A percentile compares a stretch with the other conserved stretches of the same genome.
Evolutionary conservation across 1,140 invertebrate species (phyloP).

Genomic region (Mesaphorura yosii): DNA sequence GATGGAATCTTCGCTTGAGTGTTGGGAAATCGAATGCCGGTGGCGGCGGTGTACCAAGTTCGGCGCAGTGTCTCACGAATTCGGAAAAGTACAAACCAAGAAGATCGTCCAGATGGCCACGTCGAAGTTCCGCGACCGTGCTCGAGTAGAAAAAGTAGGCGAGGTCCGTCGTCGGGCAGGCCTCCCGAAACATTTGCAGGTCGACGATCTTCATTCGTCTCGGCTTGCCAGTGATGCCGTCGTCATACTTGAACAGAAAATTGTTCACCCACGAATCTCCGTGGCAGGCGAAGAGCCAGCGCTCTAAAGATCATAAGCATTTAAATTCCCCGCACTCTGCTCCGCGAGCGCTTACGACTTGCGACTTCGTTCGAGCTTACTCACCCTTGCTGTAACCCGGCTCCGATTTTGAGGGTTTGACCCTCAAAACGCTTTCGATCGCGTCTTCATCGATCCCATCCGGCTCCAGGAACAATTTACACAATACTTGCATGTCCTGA

Average conservation of each 20-base stretch:
- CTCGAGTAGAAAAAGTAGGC: neutral
- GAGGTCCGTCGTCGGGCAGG: constrained; percentile 6
- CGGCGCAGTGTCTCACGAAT: neutral
- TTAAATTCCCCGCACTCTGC: too few species aligned
- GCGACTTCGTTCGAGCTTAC: too few species aligned
- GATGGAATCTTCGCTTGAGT: neutral
- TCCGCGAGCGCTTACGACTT: too few species aligned
- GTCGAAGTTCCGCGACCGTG: neutral
- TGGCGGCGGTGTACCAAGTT: neutral
- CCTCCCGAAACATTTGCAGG: constrained; percentile 10
- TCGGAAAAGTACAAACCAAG: neutral
- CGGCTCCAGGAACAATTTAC: too few species aligned
- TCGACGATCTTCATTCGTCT: constrained; percentile 7
- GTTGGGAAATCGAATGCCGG: neutral
- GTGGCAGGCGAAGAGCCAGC: constrained; percentile 35
- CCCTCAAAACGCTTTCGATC: neutral
- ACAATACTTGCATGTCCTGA: neutral
- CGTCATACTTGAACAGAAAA: constrained; percentile 47
- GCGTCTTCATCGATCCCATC: constrained; percentile 6
- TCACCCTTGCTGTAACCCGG: neutral
- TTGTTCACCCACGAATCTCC: constrained; percentile 64
- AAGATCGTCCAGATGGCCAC: neutral
- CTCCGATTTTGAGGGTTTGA: neutral
- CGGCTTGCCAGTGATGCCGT: constrained; percentile 2
- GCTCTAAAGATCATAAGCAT: too few species aligned